Conservation (phyloP, 2,888 invertebrate species). For the Phytoseiulus persimilis region DNA sequence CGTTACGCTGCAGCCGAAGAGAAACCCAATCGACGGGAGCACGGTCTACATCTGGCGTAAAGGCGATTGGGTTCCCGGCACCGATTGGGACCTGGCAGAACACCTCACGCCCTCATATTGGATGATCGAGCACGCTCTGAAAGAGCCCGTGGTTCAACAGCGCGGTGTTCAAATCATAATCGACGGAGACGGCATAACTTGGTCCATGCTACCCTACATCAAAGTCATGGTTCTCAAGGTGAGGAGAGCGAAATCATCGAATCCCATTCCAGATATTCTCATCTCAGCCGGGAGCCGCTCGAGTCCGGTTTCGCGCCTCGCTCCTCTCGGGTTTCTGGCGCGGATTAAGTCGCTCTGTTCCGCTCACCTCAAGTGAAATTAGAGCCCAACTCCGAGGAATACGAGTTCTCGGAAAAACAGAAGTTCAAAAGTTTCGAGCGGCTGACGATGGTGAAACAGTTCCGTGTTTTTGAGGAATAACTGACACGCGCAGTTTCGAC, state of each 20-base stretch:
- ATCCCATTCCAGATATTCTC: too few species aligned
- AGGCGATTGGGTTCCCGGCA: conserved; percentile 25
- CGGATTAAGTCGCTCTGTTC: background rate
- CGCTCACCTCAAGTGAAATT: background rate
- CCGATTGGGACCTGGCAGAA: conserved; percentile 26
- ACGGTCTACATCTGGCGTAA: conserved; percentile 20
- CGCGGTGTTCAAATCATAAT: conserved; percentile 23
- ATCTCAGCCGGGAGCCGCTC: background rate
- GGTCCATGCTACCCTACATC: conserved; percentile 24
- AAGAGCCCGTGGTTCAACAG: conserved; percentile 15
- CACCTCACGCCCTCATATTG: conserved; percentile 34
- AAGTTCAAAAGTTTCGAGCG: too few species aligned
- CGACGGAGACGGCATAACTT: conserved; percentile 18
- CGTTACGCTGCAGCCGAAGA: conserved; percentile 11
- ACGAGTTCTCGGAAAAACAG: background rate
- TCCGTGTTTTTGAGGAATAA: too few species aligned
- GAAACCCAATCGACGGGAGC: conserved; percentile 33
- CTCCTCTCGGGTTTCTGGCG: background rate
- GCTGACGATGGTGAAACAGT: too few species aligned
- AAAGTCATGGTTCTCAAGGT: conserved; percentile 27
- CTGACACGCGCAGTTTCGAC: too few species aligned
- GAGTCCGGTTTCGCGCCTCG: background rate
- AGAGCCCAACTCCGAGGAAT: background rate
- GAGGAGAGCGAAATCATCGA: background rate
- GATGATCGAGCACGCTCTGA: conserved; percentile 33